Conservation (phyloP, 2,113 vertebrate species). For the mouse (Mus musculus) region GRCm39 chr19:24362501-24363000, state of each 20-base stretch:
- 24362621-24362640: not conserved
- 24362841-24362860: too few relatives aligned
- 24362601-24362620: conserved; percentile 5
- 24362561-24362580: not conserved
- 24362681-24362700: not conserved
- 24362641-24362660: not conserved
- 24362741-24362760: not conserved
- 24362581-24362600: conserved; percentile 13
- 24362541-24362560: not conserved
- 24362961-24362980: not conserved
- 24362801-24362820: not conserved
- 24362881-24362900: not conserved
- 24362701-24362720: not conserved
- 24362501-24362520: too few relatives aligned
- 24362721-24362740: not conserved
- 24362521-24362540: not conserved
- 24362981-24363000: not conserved
- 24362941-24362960: not conserved
- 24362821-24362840: too few relatives aligned
- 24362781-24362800: not conserved
- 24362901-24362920: not conserved
- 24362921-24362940: not conserved
- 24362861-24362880: not conserved
- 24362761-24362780: not conserved
- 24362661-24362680: not conserved